Evolutionary conservation across 2,888 invertebrate species (phyloP).

Genomic region (Blastobasis adustella): DNA sequence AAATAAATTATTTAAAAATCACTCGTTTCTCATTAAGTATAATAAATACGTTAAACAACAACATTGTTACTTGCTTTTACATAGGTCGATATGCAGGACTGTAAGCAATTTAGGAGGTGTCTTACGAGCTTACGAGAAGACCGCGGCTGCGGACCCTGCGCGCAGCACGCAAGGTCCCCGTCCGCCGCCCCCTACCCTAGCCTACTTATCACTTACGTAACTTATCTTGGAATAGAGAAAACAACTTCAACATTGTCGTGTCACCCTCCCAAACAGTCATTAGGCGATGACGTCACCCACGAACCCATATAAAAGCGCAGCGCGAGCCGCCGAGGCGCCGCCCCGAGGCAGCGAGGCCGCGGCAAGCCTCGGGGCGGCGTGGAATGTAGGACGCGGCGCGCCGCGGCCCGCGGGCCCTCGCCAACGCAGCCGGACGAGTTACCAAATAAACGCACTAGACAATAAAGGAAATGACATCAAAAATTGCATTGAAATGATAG

Average conservation of each 20-base stretch:
- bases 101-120: slow-evolving; percentile 13
- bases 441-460: too few species aligned
- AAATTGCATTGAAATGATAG: too few species aligned
- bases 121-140: neutral
- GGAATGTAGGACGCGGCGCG: slow-evolving; percentile 38
- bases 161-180: neutral
- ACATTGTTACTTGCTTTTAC: slow-evolving; percentile 43
- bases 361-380: slow-evolving; percentile 19
- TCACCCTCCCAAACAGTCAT: slow-evolving; percentile 6
- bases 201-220: slow-evolving; percentile 5
- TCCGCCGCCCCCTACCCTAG: slow-evolving; percentile 3
- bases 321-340: slow-evolving; percentile 9
- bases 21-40: slow-evolving; percentile 47
- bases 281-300: slow-evolving; percentile 1
- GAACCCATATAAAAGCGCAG: slow-evolving; percentile 26
- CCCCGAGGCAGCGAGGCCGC: slow-evolving; percentile 14
- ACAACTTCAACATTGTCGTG: neutral
- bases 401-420: slow-evolving; percentile 1
- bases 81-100: slow-evolving; percentile 22
- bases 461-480: too few species aligned
- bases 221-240: neutral
- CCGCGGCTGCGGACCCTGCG: too few species aligned
- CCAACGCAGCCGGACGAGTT: neutral
- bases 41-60: slow-evolving; percentile 64
- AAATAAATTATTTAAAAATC: slow-evolving; percentile 67